Conservation (phyloP, 2,797 vertebrate genomes). For the Sciurus vulgaris region DNA sequence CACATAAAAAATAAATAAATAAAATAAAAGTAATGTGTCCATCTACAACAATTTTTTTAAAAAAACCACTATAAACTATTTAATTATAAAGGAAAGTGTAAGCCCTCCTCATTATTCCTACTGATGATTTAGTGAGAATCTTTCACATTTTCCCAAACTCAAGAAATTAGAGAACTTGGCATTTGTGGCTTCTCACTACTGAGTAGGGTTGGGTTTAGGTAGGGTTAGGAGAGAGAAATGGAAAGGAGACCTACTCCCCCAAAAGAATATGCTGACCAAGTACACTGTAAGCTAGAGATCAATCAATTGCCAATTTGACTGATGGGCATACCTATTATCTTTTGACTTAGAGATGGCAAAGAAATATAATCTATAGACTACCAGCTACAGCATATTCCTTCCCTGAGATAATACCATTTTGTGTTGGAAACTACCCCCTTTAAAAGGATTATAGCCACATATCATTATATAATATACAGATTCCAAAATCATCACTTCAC, state of each 20-base stretch:
- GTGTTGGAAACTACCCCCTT: background rate
- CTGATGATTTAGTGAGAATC: background rate
- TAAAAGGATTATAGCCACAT: background rate
- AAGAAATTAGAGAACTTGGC: constrained; percentile 89
- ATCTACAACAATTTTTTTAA: no score
- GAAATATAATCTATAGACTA: background rate
- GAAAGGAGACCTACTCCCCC: background rate
- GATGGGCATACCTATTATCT: constrained; percentile 84
- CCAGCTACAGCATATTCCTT: background rate
- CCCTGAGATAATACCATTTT: background rate
- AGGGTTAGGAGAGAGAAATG: background rate
- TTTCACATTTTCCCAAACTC: constrained; percentile 84
- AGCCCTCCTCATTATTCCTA: background rate
- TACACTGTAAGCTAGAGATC: constrained; percentile 89
- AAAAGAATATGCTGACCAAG: constrained; percentile 87
- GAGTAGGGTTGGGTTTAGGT: background rate
- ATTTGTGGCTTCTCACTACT: constrained; percentile 89
- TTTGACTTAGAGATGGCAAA: background rate
- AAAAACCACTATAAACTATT: background rate
- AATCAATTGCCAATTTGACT: constrained; percentile 89
- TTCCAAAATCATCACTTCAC: constrained; percentile 17
- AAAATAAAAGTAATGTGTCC: no score
- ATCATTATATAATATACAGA: background rate
- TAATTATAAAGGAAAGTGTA: background rate
- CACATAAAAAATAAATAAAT: no score